phyloP scores from a whole-genome alignment of 2,888 invertebrate genomes.

The Rotaria magnacalcarata region DNA sequence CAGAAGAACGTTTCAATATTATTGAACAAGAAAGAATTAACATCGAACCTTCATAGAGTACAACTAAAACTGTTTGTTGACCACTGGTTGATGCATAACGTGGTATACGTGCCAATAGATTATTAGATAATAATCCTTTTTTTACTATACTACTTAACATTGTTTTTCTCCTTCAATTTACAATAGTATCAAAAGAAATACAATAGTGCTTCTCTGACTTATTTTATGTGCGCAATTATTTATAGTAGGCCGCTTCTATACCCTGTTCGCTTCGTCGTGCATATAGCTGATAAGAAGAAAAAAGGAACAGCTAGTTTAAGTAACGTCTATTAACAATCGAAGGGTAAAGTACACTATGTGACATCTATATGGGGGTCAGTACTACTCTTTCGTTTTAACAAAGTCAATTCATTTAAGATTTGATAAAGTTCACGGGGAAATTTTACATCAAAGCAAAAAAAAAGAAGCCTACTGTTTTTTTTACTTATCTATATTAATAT shows the following conservation, averaged over 20 bases:
- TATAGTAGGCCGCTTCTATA: not conserved
- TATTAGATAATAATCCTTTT: not conserved
- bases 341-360: no score
- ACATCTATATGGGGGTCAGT: no score
- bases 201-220: not conserved
- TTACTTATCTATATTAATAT: no score
- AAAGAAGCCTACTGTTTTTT: no score
- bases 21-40: not conserved
- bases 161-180: not conserved
- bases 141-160: not conserved
- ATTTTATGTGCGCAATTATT: not conserved
- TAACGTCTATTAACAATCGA: no score
- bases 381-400: no score
- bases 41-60: not conserved
- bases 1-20: not conserved
- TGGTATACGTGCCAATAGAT: not conserved
- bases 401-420: no score
- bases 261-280: no score
- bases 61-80: not conserved
- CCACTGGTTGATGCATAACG: not conserved
- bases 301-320: no score
- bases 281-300: no score
- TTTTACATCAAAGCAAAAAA: no score
- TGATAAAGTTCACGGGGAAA: no score
- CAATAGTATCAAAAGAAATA: not conserved